Evolutionary conservation across 2,113 vertebrate genomes (phyloP), one percentile per base, ranked within the genome.

Genomic region (Periophthalmodon schlosseri): DNA sequence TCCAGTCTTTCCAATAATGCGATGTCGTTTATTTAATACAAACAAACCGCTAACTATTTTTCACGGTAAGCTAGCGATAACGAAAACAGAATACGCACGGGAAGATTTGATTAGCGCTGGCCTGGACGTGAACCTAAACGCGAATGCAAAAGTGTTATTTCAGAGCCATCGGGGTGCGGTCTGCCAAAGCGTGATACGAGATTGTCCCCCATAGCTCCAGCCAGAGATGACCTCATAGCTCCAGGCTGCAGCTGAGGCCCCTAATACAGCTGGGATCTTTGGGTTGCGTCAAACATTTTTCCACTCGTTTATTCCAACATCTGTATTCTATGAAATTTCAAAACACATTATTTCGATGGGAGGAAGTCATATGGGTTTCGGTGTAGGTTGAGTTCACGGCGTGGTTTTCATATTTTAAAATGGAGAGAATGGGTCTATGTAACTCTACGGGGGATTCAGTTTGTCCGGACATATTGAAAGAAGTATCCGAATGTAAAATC

Each of bases 121-220:
- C 80, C 80, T 74, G 60, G 33, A 47, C 28, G 20, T 78, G 72
- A 90, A 84, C 86, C 65, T 83, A n/a, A 39, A 65, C 47, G 77
- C 34, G 68, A 28, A 66, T 33, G 11, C 80, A 85, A 75, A 87
- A 57, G 69, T 81, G 78, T 83, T 83, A 77, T 84, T 86, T 78
- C 72, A 79, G 82, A 69, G 39, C 64, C 54, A 39, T 56, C 16
- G 66, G 80, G 86, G 84, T 75, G 84, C 69, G 74, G 76, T 75
- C 84, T 68, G 71, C 81, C 58, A 46, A 46, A 68, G 60, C 33
- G 69, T 65, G 82, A 79, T 85, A 90, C 90, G 76, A 10, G 80
- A 83, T 87, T 80, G 89, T 94, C 94, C 93, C 90, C 91, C 85
- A 28, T 77, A 52, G 69, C 83, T 74, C 23, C 20, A 50, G 79